These are phyloP conservation scores for Sebastes taczanowskii DNA, from an alignment of 2,797 vertebrate genomes.

Conservation along the genomic window DNA sequence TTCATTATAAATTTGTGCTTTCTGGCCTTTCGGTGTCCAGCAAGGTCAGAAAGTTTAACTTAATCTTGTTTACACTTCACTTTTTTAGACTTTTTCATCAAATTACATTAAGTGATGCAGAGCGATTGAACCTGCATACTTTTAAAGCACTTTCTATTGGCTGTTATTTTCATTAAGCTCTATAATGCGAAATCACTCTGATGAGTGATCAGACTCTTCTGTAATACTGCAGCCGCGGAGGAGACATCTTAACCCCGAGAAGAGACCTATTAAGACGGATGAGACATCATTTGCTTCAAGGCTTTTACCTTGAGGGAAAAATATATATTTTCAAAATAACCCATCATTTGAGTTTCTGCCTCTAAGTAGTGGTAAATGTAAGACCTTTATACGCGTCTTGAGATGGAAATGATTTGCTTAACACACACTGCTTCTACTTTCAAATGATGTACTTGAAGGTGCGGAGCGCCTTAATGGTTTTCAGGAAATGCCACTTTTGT, in stretches of 20 bases:
- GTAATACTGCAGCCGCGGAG: neutral
- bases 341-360: slow-evolving; percentile 28
- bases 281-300: slow-evolving; percentile 36
- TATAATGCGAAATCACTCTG: neutral
- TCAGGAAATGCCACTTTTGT: slow-evolving; percentile 43
- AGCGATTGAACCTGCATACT: neutral
- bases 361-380: slow-evolving; percentile 57
- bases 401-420: slow-evolving; percentile 54
- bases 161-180: neutral
- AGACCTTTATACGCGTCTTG: slow-evolving; percentile 40
- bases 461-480: slow-evolving; percentile 39
- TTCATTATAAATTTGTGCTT: neutral
- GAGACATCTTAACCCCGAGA: slow-evolving; percentile 13
- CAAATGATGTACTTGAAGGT: slow-evolving; percentile 44
- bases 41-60: neutral
- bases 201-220: slow-evolving; percentile 4
- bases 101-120: neutral
- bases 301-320: slow-evolving; percentile 42
- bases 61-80: neutral
- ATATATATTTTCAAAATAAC: slow-evolving; percentile 50
- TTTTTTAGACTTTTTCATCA: neutral
- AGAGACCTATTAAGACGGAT: slow-evolving; percentile 32
- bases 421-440: slow-evolving; percentile 34
- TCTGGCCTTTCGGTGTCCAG: neutral
- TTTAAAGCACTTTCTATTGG: neutral